Conservation (phyloP, 2,113 vertebrate species). For the Syngnathus scovelli region DNA sequence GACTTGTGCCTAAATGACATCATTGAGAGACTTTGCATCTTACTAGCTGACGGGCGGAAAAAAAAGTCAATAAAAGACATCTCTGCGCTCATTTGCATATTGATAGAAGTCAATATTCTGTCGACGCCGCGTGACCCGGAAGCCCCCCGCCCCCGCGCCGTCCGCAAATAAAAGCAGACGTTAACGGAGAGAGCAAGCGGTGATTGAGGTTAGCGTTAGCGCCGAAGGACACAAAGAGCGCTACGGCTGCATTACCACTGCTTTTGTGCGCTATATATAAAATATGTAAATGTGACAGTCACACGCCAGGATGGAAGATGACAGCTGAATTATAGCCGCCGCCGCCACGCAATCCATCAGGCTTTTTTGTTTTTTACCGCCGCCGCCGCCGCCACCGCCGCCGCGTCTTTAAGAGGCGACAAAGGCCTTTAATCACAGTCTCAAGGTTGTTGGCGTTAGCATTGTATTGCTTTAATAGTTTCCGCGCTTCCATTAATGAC, state of each 20-base stretch:
- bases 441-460: constrained; percentile 92
- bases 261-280: constrained; percentile 75
- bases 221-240: constrained; percentile 78
- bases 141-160: not conserved
- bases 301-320: constrained; percentile 78
- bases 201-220: constrained; percentile 56
- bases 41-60: not conserved
- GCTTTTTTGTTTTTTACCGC: constrained; percentile 81
- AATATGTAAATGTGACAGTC: constrained; percentile 82
- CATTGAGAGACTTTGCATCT: not conserved
- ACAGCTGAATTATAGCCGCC: constrained; percentile 82
- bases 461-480: constrained; percentile 98
- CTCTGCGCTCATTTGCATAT: constrained; percentile 6
- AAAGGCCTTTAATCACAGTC: constrained; percentile 98
- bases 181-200: constrained; percentile 67
- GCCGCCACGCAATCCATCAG: constrained; percentile 76
- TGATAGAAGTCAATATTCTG: constrained; percentile 6
- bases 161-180: not conserved
- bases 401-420: constrained; percentile 85
- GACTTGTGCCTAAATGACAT: not conserved
- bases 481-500: constrained; percentile 95
- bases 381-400: constrained; percentile 67
- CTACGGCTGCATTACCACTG: constrained; percentile 69
- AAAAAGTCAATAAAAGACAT: constrained; percentile 9
- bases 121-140: constrained; percentile 1